Base-by-base conservation (phyloP, 2,888 invertebrate species). In the Tetramorium bicarinatum region DNA sequence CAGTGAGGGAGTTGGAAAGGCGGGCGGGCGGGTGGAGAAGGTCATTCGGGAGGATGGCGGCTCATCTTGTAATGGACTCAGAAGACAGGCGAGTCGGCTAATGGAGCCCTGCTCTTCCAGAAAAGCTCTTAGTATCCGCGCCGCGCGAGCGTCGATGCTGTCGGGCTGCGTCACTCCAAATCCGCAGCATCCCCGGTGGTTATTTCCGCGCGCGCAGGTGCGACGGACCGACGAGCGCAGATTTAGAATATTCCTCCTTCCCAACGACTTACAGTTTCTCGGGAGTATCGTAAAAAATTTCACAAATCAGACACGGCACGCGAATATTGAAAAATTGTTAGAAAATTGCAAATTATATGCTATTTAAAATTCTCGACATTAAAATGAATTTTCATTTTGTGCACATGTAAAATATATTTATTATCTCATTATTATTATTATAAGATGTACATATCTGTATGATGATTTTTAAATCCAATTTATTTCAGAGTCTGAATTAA, bases 1-100 rank as follows among this genome's bases (percentile, higher is more conserved):
- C 87, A 87, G 81, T 88, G 91, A 87, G 90, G 83, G 91, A 91
- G 90, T 85, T 89, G 89, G 89, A 87, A 89, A 89, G 87, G 89
- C 18, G 47, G 59, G 89, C 18, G 47, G 59, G 15, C 15, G 87
- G 89, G 41, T 29, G n/a, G 89, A 89, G 91, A 86, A 89, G 90
- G 90, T 87, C 86, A 88, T 87, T 88, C 88, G 87, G 87, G 87
- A 91, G 92, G 91, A 88, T 89, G 92, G 90, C 85, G 92, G 94
- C 94, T 95, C 94, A 95, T 94, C 94, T 95, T 94, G 94, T 95
- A 95, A 95, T 95, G 94, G 94, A 95, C 94, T 95, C 94, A 93
- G 93, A 94, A 94, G 95, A 95, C 95, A 95, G 93, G 93, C 94
- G 93, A 94, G 93, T 94, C 92, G 94, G 94, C 94, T 95, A 95